These are phyloP conservation scores for Melieria crassipennis DNA, from an alignment of 2,888 invertebrate genomes.

Conservation along the genomic window DNA sequence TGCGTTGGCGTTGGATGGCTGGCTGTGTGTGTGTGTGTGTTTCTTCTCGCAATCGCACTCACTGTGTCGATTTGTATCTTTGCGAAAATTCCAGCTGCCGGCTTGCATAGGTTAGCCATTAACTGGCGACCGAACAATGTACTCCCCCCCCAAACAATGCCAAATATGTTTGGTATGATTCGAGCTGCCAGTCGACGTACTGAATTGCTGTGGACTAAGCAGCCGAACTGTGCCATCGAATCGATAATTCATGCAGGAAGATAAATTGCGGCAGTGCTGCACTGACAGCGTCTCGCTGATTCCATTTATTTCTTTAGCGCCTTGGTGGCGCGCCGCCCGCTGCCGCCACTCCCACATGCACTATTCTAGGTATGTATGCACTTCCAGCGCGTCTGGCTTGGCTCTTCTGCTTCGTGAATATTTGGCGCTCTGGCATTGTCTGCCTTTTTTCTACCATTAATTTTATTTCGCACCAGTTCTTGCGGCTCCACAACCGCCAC, in stretches of 20 bases:
- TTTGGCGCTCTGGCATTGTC: too few species aligned
- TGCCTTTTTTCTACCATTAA: too few species aligned
- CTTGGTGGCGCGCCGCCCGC: background rate
- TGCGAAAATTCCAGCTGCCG: background rate
- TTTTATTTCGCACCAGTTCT: too few species aligned
- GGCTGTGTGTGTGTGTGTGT: background rate
- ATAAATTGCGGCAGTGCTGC: conserved; percentile 54
- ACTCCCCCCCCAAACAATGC: conserved; percentile 22
- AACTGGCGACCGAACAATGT: conserved; percentile 44
- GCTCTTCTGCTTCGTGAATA: too few species aligned
- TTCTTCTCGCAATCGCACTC: background rate
- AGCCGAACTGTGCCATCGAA: conserved; percentile 46
- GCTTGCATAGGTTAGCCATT: conserved; percentile 59
- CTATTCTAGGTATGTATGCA: too few species aligned
- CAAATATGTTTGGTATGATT: conserved; percentile 7
- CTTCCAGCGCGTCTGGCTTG: too few species aligned
- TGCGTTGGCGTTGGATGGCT: background rate
- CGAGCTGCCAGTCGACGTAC: too few species aligned
- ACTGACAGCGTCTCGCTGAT: conserved; percentile 32
- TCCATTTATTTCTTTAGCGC: conserved; percentile 33
- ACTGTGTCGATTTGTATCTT: conserved; percentile 1
- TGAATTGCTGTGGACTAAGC: conserved; percentile 9
- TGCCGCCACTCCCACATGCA: too few species aligned
- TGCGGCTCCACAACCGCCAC: too few species aligned
- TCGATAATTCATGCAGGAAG: conserved; percentile 58